Evolutionary conservation across 2,113 vertebrate genomes (phyloP), one percentile per base, ranked within the genome.

Genomic region (Crotalus tigris): DNA sequence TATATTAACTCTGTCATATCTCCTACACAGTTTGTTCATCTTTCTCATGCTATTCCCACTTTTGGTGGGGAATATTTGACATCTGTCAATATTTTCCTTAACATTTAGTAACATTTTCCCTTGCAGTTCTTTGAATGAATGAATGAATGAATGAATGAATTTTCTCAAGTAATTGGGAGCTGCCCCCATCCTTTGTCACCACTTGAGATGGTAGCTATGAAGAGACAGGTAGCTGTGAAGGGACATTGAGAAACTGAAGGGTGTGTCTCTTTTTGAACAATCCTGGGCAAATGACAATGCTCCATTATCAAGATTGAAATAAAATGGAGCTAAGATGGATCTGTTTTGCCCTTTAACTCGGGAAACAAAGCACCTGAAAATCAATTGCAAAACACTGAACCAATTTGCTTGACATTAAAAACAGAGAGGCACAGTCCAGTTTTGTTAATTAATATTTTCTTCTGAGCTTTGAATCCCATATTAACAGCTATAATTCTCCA

Each of bases 1-100:
- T 92, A 94, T 94, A 95, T 95, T 95, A 95, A 94, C 93, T 95
- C 94, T 91, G 93, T 95, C 93, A 91, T 93, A 94, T 91, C 29
- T 23, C 69, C 92, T 91, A 96, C 93, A 92, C 61, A 33, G 51
- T 59, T 94, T 93, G 94, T 93, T 93, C 93, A 95, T 95, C 91
- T 46, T 23, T 54, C 33, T 51, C 90, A 93, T 91, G 94, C 96
- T 94, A 94, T 92, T 95, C 92, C 54, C 92, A 75, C 89, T 33
- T 49, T 15, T 86, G 92, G 61, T 92, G 53, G 94, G 23, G 17
- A 55, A 85, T 23, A 87, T 87, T n/a, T 87, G 69, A 39, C 15
- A 81, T 19, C 69, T 81, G 69, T 21, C 15, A 81, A 39, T 81
- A 81, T 39, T 81, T 39, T 75, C 15, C 15, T 8, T 81, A 19